Conservation (phyloP, 2,113 vertebrate species). For the Toxostoma redivivum region DNA sequence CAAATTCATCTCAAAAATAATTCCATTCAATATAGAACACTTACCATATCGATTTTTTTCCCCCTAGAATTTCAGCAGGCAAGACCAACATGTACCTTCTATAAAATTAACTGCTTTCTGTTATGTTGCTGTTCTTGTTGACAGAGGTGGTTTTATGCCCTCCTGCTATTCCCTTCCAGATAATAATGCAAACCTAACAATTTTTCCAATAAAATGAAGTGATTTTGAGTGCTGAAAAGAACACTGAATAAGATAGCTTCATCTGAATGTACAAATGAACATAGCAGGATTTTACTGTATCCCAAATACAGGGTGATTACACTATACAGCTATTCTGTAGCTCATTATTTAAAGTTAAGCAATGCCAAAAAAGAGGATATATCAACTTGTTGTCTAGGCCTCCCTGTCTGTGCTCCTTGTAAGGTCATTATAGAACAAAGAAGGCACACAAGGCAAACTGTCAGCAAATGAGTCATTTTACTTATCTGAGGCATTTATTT, state of each 20-base stretch:
- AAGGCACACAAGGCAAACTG: not conserved
- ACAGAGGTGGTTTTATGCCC: not conserved
- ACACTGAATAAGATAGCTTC: not conserved
- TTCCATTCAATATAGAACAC: not conserved
- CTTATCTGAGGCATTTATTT: not conserved
- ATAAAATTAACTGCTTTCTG: not conserved
- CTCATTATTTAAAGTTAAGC: not conserved
- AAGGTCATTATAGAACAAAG: not conserved
- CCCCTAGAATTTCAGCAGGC: not conserved
- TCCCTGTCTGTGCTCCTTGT: not conserved
- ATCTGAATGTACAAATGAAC: not conserved
- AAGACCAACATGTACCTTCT: not conserved
- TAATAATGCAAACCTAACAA: not conserved
- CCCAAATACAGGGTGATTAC: not conserved
- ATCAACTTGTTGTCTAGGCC: not conserved
- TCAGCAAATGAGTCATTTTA: slow-evolving; percentile 27
- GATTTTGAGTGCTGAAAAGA: not conserved
- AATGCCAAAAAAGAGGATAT: not conserved
- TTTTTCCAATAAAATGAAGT: not conserved
- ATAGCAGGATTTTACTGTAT: not conserved
- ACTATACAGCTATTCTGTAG: not conserved
- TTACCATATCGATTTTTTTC: not conserved
- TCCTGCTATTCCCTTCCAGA: not conserved
- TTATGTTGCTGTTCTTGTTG: not conserved
- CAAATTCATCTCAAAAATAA: not conserved